Evolutionary conservation across 2,113 vertebrate species (phyloP), one percentile per base, ranked within the genome.

Genomic region (Brachirus orientalis): DNA sequence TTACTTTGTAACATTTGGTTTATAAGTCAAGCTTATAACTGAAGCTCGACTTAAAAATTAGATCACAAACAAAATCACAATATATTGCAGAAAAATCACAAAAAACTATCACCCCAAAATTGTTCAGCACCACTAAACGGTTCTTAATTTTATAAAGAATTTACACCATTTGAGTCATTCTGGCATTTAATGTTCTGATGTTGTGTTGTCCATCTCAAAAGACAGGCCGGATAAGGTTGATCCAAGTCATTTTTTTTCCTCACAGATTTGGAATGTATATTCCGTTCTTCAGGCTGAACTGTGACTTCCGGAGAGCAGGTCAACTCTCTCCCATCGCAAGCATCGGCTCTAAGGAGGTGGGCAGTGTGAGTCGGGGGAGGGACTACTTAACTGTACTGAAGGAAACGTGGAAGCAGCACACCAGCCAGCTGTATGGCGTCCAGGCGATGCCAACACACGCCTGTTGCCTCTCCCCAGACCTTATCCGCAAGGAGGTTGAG

Each of bases 181-280:
- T n/a, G n/a, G 3, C 28, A 28, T 28, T 3, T 28, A 28, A 28
- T 28, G 28, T 6, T 28, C 28, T 28, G 28, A 3, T 50, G 6
- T 14, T 19, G 47, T 43, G 40, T 19, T 8, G 9, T 54, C 51
- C 14, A 48, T 62, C 10, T 33, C 10, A 5, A 1, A 33, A 19
- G 11, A 44, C 10, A 7, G 10, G 12, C 14, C 11, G 10, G 9
- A 7, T 20, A 9, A n/a, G 11, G 4, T 28, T 16, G 5, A 51
- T 8, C 10, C 1, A 1, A 10, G 36, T 5, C 46, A 0, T 28
- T 43, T 35, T 12, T 46, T 3, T 14, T 9, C n/a, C 13, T 19
- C 10, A 16, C 91, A 99, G 98, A 74, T 98, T 99, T 52, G 98
- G 97, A 60, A 99, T 99, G 97, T 98, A 99, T 87, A 96, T 98